Conservation (phyloP, 53 echinoderm and acorn worm species). For the Henricia sp. region DNA sequence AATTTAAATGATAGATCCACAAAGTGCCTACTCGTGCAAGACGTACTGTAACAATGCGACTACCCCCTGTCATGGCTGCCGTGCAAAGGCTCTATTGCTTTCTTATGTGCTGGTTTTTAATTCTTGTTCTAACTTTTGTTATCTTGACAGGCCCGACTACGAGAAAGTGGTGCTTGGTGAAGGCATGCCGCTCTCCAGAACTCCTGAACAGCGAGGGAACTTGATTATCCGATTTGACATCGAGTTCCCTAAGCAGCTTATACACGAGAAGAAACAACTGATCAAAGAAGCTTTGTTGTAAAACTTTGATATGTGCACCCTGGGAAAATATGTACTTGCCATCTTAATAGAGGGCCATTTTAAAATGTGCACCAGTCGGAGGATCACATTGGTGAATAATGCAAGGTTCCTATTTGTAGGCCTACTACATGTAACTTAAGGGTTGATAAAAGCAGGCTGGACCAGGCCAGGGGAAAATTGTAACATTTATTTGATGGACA, state of each 20-base stretch:
- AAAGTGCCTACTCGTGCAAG: too few relatives aligned
- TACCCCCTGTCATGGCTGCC: too few relatives aligned
- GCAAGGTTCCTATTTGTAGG: background rate
- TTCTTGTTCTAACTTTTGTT: background rate
- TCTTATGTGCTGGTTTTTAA: background rate
- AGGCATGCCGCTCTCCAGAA: conserved; percentile 95
- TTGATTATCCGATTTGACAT: conserved; percentile 94
- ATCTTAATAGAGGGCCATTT: too few relatives aligned
- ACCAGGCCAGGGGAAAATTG: too few relatives aligned
- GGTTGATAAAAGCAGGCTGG: too few relatives aligned
- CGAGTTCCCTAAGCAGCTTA: conserved; percentile 90
- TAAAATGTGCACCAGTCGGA: too few relatives aligned
- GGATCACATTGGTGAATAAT: background rate
- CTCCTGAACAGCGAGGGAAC: conserved; percentile 74
- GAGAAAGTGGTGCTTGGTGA: conserved; percentile 93
- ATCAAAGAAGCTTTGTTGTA: conserved; percentile 91
- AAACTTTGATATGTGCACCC: background rate
- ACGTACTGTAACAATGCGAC: too few relatives aligned
- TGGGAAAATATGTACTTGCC: too few relatives aligned
- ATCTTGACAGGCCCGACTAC: conserved; percentile 82
- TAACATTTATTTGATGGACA: too few relatives aligned
- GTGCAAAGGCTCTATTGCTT: too few relatives aligned
- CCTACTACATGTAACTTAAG: too few relatives aligned
- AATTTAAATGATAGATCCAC: too few relatives aligned
- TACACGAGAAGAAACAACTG: conserved; percentile 82